A percentile compares a stretch with the other conserved stretches of the same genome.
phyloP scores from a whole-genome alignment of 2,113 vertebrate species.

The Mustela nigripes region DNA sequence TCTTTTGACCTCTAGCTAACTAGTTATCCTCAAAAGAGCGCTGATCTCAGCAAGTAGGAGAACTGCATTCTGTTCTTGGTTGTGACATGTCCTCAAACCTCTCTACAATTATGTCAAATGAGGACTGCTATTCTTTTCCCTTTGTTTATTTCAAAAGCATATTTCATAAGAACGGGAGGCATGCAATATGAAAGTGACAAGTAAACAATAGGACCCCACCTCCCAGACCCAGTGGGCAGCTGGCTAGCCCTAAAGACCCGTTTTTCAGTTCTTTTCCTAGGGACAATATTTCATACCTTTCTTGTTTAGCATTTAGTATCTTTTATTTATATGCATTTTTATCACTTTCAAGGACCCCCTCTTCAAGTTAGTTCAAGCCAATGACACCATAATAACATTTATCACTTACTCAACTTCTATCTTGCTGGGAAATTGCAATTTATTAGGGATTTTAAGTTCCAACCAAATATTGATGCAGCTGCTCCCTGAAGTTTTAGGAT shows the following conservation, averaged over 20 bases:
- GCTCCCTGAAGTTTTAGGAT: background rate
- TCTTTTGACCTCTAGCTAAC: constrained; percentile 4
- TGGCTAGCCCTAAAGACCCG: background rate
- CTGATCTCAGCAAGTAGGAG: background rate
- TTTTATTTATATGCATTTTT: constrained; percentile 43
- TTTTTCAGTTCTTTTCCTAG: background rate
- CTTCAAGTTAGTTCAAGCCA: constrained; percentile 52
- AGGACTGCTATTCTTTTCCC: background rate
- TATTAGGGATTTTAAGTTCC: constrained; percentile 60
- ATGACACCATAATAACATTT: constrained; percentile 46
- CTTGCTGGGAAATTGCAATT: constrained; percentile 52
- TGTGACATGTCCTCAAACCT: background rate
- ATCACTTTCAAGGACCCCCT: background rate
- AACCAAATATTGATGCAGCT: constrained; percentile 64
- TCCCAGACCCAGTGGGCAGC: background rate
- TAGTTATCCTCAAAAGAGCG: background rate
- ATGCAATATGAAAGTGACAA: background rate
- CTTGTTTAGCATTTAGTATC: constrained; percentile 46
- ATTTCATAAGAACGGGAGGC: constrained; percentile 12
- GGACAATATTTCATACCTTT: constrained; percentile 25
- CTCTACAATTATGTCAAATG: constrained; percentile 23
- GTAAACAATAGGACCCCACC: background rate
- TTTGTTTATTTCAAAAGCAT: constrained; percentile 37
- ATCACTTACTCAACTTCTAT: constrained; percentile 51
- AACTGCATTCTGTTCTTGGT: background rate